Percentiles rank a stretch among this genome's conserved stretches.
Conservation (phyloP, 2,797 vertebrate species). For the Carduelis carduelis region DNA sequence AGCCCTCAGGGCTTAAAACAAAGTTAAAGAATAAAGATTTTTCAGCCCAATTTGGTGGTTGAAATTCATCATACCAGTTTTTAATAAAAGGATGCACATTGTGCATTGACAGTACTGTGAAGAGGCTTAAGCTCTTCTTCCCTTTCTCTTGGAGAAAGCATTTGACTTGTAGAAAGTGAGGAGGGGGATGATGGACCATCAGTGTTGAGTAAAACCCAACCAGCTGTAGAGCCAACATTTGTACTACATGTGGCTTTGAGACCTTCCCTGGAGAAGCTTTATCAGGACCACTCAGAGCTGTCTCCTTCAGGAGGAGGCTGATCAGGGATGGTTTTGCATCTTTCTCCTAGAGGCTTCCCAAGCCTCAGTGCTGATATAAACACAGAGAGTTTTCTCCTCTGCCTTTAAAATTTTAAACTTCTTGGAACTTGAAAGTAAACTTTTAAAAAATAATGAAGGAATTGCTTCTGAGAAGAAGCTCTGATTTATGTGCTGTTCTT, state of each 20-base stretch:
- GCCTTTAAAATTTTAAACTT: not conserved
- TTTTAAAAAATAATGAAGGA: not conserved
- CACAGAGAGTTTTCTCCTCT: not conserved
- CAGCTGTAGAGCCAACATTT: not conserved
- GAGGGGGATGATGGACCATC: not conserved
- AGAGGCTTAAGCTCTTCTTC: not conserved
- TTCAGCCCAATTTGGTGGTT: not conserved
- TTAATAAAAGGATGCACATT: not conserved
- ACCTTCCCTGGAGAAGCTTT: not conserved
- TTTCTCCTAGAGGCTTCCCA: not conserved
- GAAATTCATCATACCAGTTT: not conserved
- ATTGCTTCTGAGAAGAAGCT: not conserved
- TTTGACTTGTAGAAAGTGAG: not conserved
- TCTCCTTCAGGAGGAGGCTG: not conserved
- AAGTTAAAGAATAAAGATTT: not conserved
- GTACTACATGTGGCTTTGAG: rapidly evolving
- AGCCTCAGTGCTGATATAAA: not conserved
- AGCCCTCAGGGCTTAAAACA: not conserved
- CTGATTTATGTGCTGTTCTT: not conserved
- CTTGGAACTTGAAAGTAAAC: not conserved
- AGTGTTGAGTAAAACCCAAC: not conserved
- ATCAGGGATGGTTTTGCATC: not conserved
- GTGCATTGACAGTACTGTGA: not conserved
- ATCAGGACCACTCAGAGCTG: not conserved
- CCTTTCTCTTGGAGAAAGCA: not conserved